Conservation (phyloP, 2,888 invertebrate species). For the Ophion costatus region DNA sequence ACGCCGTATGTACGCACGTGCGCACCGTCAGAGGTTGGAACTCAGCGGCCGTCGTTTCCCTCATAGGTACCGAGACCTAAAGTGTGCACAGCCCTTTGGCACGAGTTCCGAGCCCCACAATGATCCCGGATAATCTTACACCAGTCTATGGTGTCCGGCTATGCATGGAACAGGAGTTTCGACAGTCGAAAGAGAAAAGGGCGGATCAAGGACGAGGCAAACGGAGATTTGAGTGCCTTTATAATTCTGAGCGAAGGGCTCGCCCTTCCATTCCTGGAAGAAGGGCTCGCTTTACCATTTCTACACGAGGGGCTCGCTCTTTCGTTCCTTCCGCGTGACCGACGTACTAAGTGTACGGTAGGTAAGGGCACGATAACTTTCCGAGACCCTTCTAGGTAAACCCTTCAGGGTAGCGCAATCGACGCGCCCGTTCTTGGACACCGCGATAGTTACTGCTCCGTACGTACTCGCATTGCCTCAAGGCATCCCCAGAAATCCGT, state of each 20-base stretch:
- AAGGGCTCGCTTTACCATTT: neutral
- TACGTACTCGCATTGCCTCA: neutral
- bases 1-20: neutral
- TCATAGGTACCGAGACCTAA: neutral
- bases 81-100: conserved; percentile 1
- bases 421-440: conserved; percentile 6
- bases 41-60: neutral
- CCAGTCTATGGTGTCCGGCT: neutral
- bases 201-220: too few species aligned
- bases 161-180: too few species aligned
- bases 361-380: conserved; percentile 47
- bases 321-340: conserved; percentile 48
- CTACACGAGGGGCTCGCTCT: neutral
- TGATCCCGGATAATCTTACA: neutral
- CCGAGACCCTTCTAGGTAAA: conserved; percentile 10
- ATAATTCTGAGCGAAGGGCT: neutral
- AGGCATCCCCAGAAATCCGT: neutral
- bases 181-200: too few species aligned
- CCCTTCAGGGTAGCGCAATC: conserved; percentile 29
- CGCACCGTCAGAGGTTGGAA: neutral
- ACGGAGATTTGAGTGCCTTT: neutral
- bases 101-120: neutral
- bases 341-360: conserved; percentile 47
- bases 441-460: conserved; percentile 53
- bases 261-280: neutral